These are phyloP conservation scores for Catostylus mosaicus DNA, from an alignment of 30 jellyfish, hydroid and myxozoan species.

Conservation along the genomic window DNA sequence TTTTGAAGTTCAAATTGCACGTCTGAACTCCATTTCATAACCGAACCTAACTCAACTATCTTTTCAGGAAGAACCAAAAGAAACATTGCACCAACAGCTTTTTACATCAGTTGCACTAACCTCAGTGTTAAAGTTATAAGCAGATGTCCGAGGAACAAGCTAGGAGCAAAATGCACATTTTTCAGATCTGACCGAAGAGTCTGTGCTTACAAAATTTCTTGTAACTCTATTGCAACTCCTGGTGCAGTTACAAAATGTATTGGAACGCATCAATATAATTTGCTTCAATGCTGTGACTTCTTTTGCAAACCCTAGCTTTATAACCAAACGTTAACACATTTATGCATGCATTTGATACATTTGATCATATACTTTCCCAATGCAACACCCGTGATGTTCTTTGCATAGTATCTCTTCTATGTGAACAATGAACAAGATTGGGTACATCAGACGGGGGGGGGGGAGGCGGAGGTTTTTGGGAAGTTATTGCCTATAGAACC, in stretches of 20 bases:
- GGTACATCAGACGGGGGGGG: too few species aligned
- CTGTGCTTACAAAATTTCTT: slow-evolving; percentile 29
- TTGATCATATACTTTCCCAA: too few species aligned
- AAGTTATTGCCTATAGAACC: too few species aligned
- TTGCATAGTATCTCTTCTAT: too few species aligned
- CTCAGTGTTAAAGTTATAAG: not conserved
- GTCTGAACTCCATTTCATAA: too few species aligned
- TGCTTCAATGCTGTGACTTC: slow-evolving; percentile 39
- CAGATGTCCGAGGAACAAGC: slow-evolving; percentile 8
- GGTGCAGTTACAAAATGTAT: not conserved
- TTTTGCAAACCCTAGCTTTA: not conserved
- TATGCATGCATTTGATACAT: too few species aligned
- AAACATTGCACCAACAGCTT: not conserved
- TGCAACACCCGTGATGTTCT: too few species aligned
- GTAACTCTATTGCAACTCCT: not conserved
- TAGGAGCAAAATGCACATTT: slow-evolving; percentile 22
- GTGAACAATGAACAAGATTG: too few species aligned
- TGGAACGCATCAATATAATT: slow-evolving; percentile 18
- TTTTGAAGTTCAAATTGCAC: too few species aligned
- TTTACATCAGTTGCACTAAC: not conserved
- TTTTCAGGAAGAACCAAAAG: slow-evolving; percentile 6
- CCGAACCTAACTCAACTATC: too few species aligned
- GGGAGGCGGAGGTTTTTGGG: too few species aligned
- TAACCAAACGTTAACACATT: too few species aligned
- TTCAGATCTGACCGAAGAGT: slow-evolving; percentile 12